Base-by-base conservation (phyloP, 2,797 vertebrate species). In the Acanthurus tractus region DNA sequence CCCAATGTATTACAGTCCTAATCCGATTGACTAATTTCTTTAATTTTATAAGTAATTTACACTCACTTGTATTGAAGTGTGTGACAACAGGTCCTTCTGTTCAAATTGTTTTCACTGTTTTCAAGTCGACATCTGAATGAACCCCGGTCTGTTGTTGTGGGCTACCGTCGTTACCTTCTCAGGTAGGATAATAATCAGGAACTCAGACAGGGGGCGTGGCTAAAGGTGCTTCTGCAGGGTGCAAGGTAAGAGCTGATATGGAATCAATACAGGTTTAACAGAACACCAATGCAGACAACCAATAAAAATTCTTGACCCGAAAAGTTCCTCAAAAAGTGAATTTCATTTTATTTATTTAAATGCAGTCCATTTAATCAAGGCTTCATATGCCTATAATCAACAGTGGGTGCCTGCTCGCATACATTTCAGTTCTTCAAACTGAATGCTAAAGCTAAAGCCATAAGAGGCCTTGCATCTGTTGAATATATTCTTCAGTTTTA, bases 391-490 rank as follows among this genome's bases (percentile, higher is more conserved):
- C 22, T 0, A 17, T 13, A 7, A 20, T 29, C 18, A 29, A 9
- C 8, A 49, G 29, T 2, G 22, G 13, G 36, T n/a, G 9, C 14
- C 18, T 10, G 15, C 10, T 46, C 13, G 62, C 15, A 42, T 25
- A 40, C 18, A 48, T 0, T 20, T 42, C 1, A 55, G 7, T 11
- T 70, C 7, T 20, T 53, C 1, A 4, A 40, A 5, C 45, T 49
- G 38, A 71, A 62, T 34, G 14, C 7, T 22, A 2, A 72, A 49
- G 48, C 91, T 83, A 96, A 56, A 96, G 79, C 95, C 95, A 96
- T 36, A 96, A 81, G 0, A 96, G 87, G 15, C 95, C 95, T 58
- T 85, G 87, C 95, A 96, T 96, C 49, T 95, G 94, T 63, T 93
- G 88, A 66, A 96, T 77, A 50, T 95, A 95, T 55, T 95, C 93